These are phyloP conservation scores for Drosophila kambysellisi DNA, from an alignment of 2,888 invertebrate species.

Conservation along the genomic window DNA sequence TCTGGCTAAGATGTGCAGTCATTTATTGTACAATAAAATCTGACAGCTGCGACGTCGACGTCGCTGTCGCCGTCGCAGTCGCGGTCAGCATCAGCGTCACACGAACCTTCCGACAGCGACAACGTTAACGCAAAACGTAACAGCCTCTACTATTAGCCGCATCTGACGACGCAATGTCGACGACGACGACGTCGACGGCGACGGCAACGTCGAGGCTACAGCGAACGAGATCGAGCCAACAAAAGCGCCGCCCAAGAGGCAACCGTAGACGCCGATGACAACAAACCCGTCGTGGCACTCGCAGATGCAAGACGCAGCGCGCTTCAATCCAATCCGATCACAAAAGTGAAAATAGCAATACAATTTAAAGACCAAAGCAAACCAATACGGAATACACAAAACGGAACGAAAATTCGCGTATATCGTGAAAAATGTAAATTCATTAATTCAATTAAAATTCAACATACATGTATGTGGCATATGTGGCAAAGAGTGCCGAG, in stretches of 20 bases:
- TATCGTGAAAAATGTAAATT: slow-evolving; percentile 43
- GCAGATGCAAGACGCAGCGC: slow-evolving; percentile 75
- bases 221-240: slow-evolving; percentile 77
- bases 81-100: slow-evolving; percentile 18
- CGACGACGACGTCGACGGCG: neutral
- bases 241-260: slow-evolving; percentile 78
- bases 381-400: slow-evolving; percentile 26
- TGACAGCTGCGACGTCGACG: slow-evolving; percentile 34
- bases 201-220: slow-evolving; percentile 26
- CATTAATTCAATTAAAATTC: slow-evolving; percentile 24
- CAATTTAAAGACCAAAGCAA: slow-evolving; percentile 22
- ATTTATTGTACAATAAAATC: slow-evolving; percentile 69
- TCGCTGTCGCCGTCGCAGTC: slow-evolving; percentile 24
- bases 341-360: slow-evolving; percentile 63
- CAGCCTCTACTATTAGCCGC: slow-evolving; percentile 39
- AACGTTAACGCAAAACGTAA: slow-evolving; percentile 51
- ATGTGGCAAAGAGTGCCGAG: slow-evolving; percentile 1
- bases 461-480: neutral
- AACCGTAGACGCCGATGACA: slow-evolving; percentile 72
- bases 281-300: slow-evolving; percentile 80
- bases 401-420: slow-evolving; percentile 8
- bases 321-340: slow-evolving; percentile 43
- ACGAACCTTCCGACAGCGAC: slow-evolving; percentile 56
- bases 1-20: slow-evolving; percentile 67
- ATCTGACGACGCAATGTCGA: slow-evolving; percentile 38